Evolutionary conservation across 2,797 vertebrate species (phyloP), one percentile per base, ranked within the genome.

Genomic region (Thalassophryne amazonica): DNA sequence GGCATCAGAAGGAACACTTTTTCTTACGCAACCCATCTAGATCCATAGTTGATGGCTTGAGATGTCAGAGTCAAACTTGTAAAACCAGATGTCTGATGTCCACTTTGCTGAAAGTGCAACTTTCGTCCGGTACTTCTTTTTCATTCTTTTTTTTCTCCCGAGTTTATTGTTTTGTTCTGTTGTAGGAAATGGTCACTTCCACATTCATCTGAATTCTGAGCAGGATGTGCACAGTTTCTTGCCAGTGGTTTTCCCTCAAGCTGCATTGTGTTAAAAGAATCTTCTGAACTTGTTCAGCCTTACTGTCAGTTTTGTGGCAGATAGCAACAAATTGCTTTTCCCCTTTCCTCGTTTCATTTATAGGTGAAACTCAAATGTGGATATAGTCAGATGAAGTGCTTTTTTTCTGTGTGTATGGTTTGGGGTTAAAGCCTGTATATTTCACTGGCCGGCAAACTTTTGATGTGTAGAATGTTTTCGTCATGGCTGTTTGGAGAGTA

Each of bases 171-270:
- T 60, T 59, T 40, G 37, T 1, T 61, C 53, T 25, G 4, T 69
- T 54, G 7, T 62, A 63, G 61, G 68, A 65, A 59, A 38, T 29
- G 55, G 42, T 67, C 67, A 62, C 46, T 40, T 76, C 71, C 66
- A 60, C 52, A 53, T 72, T 82, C 50, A 77, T 84, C 84, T 80
- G 60, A 69, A 78, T 86, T 77, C 80, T 21, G 37, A 79, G 67
- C 54, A 54, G 64, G 53, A 73, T 30, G 24, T 62, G 58, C 58
- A 40, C 70, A 55, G 72, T 73, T 83, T 73, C 72, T 62, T 66
- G 67, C 57, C 70, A 76, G 73, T 56, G 58, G 60, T 73, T 74
- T 67, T 42, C 66, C 73, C 76, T 80, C 51, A 27, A 70, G 75
- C 78, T 51, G 57, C 62, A 55, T 11, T 32, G 43, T 65, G 60